phyloP scores from a whole-genome alignment of 2,113 vertebrate genomes.

The Gobio gobio region DNA sequence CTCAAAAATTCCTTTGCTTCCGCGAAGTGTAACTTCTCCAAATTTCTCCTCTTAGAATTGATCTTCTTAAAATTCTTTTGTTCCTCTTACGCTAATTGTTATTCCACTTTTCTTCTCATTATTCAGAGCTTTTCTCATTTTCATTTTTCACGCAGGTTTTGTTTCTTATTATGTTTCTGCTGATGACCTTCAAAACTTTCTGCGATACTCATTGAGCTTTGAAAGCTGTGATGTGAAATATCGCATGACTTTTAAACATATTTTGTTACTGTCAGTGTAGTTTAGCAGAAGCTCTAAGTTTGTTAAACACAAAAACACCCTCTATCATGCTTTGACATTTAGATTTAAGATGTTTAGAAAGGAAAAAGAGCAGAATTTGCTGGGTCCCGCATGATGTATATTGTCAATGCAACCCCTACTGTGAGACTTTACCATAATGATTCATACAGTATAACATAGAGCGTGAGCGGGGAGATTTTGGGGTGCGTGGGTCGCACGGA shows the following conservation, averaged over 20 bases:
- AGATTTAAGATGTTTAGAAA: background rate
- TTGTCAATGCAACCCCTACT: slow-evolving; percentile 8
- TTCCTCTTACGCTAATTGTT: slow-evolving; percentile 48
- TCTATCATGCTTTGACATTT: background rate
- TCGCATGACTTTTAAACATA: background rate
- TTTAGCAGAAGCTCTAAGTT: background rate
- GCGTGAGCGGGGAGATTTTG: slow-evolving; percentile 21
- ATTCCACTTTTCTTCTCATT: slow-evolving; percentile 50
- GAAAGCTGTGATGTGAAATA: background rate
- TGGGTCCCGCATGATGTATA: background rate
- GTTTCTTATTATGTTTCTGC: slow-evolving; percentile 8
- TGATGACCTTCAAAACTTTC: background rate
- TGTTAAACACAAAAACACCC: background rate
- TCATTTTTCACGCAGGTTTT: slow-evolving; percentile 13
- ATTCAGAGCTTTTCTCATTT: slow-evolving; percentile 35
- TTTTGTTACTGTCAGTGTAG: background rate
- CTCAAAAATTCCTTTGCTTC: slow-evolving; percentile 35
- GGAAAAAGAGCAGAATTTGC: background rate
- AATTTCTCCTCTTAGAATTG: slow-evolving; percentile 51
- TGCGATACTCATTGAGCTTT: background rate
- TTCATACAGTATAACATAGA: background rate
- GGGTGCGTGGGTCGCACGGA: slow-evolving; percentile 37
- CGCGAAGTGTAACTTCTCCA: slow-evolving; percentile 33
- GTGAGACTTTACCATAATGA: slow-evolving; percentile 10
- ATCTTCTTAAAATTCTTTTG: slow-evolving; percentile 35